Evolutionary conservation across 2,797 vertebrate genomes (phyloP).

Genomic region (Pagetopsis macropterus): DNA sequence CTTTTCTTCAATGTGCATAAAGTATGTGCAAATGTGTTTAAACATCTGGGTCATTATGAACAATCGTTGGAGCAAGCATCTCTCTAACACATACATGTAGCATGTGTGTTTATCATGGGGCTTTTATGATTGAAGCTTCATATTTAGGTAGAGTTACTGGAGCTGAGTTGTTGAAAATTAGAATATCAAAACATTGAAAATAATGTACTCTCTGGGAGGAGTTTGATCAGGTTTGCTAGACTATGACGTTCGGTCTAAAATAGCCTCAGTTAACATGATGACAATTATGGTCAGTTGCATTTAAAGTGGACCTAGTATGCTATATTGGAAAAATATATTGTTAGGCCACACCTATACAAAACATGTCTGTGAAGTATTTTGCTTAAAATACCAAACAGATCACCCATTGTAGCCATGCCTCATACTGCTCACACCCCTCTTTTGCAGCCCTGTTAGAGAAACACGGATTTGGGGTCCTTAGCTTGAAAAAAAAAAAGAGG

Average conservation of each 20-base stretch:
- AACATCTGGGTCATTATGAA: slow-evolving; percentile 63
- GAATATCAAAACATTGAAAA: no score
- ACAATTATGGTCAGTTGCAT: background rate
- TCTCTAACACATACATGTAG: slow-evolving; percentile 19
- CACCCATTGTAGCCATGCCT: no score
- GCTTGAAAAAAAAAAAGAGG: no score
- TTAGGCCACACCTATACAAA: no score
- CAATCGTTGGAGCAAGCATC: slow-evolving; percentile 30
- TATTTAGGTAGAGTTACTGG: background rate
- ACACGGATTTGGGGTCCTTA: no score
- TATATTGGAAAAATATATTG: no score
- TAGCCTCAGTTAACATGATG: background rate
- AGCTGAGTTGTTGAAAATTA: background rate
- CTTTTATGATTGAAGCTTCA: background rate
- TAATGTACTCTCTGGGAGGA: background rate
- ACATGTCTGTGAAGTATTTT: no score
- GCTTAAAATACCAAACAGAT: no score
- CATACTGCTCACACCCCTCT: no score
- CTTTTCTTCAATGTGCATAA: slow-evolving; percentile 83
- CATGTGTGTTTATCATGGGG: no score
- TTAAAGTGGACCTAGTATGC: no score
- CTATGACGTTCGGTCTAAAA: background rate
- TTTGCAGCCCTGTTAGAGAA: no score
- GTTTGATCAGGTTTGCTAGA: background rate
- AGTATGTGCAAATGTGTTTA: slow-evolving; percentile 78